These are phyloP conservation scores for Cichlasoma orientale DNA, from an alignment of 2,797 vertebrate genomes.

Conservation along the genomic window DNA sequence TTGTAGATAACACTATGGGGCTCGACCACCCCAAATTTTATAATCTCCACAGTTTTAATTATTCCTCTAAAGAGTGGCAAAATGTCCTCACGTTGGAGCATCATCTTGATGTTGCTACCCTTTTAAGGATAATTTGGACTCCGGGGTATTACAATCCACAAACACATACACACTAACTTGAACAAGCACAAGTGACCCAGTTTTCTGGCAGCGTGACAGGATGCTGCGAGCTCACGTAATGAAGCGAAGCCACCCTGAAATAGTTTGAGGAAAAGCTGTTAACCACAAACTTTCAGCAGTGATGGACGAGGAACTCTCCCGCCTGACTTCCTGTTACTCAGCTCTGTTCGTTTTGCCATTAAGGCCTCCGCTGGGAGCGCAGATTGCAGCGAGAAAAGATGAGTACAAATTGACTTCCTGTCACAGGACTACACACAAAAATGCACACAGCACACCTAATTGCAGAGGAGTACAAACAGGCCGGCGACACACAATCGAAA, in stretches of 20 bases:
- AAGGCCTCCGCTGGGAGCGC: conserved; percentile 11
- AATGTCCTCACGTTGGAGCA: background rate
- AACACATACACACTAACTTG: background rate
- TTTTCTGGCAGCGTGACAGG: background rate
- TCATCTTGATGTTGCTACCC: background rate
- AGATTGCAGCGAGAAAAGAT: conserved; percentile 1
- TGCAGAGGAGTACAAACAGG: background rate
- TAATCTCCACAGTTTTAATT: background rate
- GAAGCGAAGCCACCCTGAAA: background rate
- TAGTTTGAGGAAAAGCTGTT: conserved; percentile 23
- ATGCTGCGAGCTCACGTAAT: background rate
- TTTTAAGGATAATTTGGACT: background rate
- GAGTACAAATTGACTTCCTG: conserved; percentile 38
- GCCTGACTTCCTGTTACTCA: background rate
- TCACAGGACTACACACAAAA: background rate
- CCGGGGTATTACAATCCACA: background rate
- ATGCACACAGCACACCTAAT: background rate
- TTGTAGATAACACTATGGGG: too few species aligned
- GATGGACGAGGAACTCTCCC: background rate
- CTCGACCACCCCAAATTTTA: too few species aligned
- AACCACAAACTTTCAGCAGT: background rate
- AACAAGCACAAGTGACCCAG: conserved; percentile 1
- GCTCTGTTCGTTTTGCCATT: background rate
- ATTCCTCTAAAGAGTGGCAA: background rate
- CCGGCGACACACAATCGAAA: background rate